A percentile compares a stretch with the other conserved stretches of the same genome.
These are phyloP conservation scores for Orthosia cruda DNA, from an alignment of 2,888 invertebrate genomes.

Conservation along the genomic window DNA sequence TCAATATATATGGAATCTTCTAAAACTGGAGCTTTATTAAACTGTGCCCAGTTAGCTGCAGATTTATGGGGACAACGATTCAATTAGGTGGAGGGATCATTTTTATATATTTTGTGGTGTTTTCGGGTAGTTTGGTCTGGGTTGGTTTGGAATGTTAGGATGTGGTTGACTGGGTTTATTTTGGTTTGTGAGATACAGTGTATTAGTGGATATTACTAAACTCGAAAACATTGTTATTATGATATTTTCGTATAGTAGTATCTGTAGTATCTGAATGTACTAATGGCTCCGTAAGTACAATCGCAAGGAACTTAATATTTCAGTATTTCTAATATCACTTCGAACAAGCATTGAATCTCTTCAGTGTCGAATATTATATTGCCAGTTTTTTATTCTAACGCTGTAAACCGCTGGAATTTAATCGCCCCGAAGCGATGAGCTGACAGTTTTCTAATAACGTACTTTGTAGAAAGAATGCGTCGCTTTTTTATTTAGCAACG, in stretches of 20 bases:
- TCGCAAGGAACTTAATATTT: too few relatives aligned
- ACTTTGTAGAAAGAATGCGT: slow-evolving; percentile 13
- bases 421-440: neutral
- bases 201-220: neutral
- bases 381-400: neutral
- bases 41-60: slow-evolving; percentile 59
- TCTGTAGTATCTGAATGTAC: too few relatives aligned
- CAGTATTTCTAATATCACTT: neutral
- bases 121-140: slow-evolving; percentile 38
- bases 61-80: slow-evolving; percentile 77
- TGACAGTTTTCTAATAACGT: slow-evolving; percentile 7
- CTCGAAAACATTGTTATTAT: neutral
- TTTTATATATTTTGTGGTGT: slow-evolving; percentile 68
- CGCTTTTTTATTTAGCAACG: slow-evolving; percentile 15
- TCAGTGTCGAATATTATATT: neutral
- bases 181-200: neutral
- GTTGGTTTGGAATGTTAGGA: neutral
- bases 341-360: neutral
- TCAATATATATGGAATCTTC: slow-evolving; percentile 81
- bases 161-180: neutral
- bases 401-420: slow-evolving; percentile 3
- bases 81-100: slow-evolving; percentile 75
- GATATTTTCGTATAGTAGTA: too few relatives aligned
- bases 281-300: too few relatives aligned
- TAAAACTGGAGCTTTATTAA: slow-evolving; percentile 79